Evolutionary conservation across 2,888 invertebrate genomes (phyloP).

Genomic region (Mesorhabditis spiculigera): DNA sequence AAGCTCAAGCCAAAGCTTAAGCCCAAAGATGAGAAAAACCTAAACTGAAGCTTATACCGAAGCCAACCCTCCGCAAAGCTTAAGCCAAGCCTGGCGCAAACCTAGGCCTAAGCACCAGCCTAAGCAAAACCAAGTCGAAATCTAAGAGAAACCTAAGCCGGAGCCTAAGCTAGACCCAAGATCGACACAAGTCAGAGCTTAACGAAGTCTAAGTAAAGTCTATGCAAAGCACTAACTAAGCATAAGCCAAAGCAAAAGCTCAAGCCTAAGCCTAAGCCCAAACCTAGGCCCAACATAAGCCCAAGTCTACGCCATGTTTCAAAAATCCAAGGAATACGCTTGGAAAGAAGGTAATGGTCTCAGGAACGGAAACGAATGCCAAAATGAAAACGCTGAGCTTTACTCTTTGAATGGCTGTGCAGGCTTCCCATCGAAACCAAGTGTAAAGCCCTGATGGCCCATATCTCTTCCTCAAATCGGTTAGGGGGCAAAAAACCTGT

Average conservation of each 20-base stretch:
- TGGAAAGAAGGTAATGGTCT: not conserved
- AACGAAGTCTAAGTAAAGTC: not conserved
- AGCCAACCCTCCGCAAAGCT: too few relatives aligned
- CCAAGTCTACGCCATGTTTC: too few relatives aligned
- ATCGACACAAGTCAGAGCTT: not conserved
- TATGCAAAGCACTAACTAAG: not conserved
- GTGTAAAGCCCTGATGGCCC: too few relatives aligned
- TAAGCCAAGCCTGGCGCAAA: too few relatives aligned
- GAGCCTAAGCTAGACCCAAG: not conserved
- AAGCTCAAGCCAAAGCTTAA: too few relatives aligned
- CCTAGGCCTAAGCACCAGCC: too few relatives aligned
- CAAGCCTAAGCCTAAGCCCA: slow-evolving; percentile 1
- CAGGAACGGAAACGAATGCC: not conserved
- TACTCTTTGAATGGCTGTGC: too few relatives aligned
- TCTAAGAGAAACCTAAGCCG: slow-evolving; percentile 11
- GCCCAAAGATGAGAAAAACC: too few relatives aligned
- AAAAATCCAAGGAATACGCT: not conserved
- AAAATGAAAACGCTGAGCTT: too few relatives aligned
- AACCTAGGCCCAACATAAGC: not conserved
- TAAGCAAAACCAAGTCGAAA: slow-evolving; percentile 29
- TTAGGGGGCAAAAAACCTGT: not conserved
- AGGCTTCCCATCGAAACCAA: too few relatives aligned
- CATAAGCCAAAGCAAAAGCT: not conserved
- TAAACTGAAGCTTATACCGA: too few relatives aligned
- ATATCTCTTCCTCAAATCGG: too few relatives aligned